These are phyloP conservation scores for Boloria euphrosyne DNA, from an alignment of 2,888 invertebrate genomes.

Conservation along the genomic window DNA sequence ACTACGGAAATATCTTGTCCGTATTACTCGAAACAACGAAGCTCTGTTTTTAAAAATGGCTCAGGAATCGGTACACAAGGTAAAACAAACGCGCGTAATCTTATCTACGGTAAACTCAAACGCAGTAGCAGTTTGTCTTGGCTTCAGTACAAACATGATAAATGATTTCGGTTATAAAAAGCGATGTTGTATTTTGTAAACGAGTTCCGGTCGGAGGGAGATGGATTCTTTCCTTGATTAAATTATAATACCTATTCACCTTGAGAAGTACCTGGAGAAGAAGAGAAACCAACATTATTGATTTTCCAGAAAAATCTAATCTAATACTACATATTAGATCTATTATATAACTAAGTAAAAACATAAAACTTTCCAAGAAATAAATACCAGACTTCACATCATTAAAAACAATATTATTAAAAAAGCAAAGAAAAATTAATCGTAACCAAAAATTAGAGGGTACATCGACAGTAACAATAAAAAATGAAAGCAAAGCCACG, in stretches of 20 bases:
- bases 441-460: slow-evolving; percentile 80
- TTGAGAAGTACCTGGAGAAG: slow-evolving; percentile 82
- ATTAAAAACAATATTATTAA: slow-evolving; percentile 77
- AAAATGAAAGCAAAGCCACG: slow-evolving; percentile 80
- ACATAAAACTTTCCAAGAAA: slow-evolving; percentile 27
- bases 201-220: slow-evolving; percentile 76
- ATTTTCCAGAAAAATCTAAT: slow-evolving; percentile 32
- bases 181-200: slow-evolving; percentile 74
- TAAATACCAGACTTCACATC: slow-evolving; percentile 50
- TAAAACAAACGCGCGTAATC: slow-evolving; percentile 78
- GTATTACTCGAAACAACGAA: slow-evolving; percentile 69
- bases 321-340: slow-evolving; percentile 37
- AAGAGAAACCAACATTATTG: slow-evolving; percentile 73
- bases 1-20: slow-evolving; percentile 59
- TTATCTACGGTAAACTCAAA: slow-evolving; percentile 79
- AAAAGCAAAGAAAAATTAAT: slow-evolving; percentile 72
- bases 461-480: slow-evolving; percentile 80
- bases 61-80: slow-evolving; percentile 74
- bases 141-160: slow-evolving; percentile 80
- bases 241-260: slow-evolving; percentile 80
- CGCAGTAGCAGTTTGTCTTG: slow-evolving; percentile 81
- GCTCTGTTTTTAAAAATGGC: slow-evolving; percentile 73
- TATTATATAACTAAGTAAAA: slow-evolving; percentile 40
- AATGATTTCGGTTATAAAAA: slow-evolving; percentile 79
- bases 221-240: slow-evolving; percentile 73